Evolutionary conservation across 1,140 invertebrate genomes (phyloP), one percentile per base, ranked within the genome.

Genomic region (Venustaconcha ellipsiformis): DNA sequence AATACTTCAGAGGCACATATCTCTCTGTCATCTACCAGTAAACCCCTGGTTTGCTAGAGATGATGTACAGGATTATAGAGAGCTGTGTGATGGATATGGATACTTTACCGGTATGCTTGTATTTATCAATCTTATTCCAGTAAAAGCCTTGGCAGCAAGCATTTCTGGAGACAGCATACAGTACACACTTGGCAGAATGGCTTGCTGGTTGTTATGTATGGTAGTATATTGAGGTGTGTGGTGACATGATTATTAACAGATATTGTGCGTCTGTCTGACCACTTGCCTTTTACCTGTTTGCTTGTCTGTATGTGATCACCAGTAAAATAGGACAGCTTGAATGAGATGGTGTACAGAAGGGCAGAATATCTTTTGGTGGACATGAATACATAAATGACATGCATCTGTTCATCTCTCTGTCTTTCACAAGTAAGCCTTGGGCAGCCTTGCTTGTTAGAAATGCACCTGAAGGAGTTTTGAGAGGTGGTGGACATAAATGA

Each of bases 141-240:
- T 20, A 99, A 99, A n/a, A 91, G 95, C 97, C 1, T 83, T 97
- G 20, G 92, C 94, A 37, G 93, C 95, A 1, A 99, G 97, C 97
- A 91, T 92, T 1, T 93, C 94, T 65, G 91, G 95, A 64, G 94
- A 96, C 89, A 94, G 93, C 14, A 95, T 97, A 80, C 96, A 98
- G 26, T 30, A 30, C 26, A 30, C 26, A 2, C 26, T 30, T 30
- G 26, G 26, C 26, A 30, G 26, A 30, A 30, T 30, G 26, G 26
- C 26, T 30, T 30, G 26, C 26, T 30, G 26, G 26, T 3, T 2
- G 26, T 30, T 30, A 30, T 30, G 26, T 30, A 30, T 30, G 26
- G 26, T 2, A 30, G 2, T 30, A 30, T 30, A 30, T 30, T 1
- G 26, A 30, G 26, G 26, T 30, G 26, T 30, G 1, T 30, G 26